Evolutionary conservation across 1,140 invertebrate genomes (phyloP).

Genomic region (Vanessa atalanta): DNA sequence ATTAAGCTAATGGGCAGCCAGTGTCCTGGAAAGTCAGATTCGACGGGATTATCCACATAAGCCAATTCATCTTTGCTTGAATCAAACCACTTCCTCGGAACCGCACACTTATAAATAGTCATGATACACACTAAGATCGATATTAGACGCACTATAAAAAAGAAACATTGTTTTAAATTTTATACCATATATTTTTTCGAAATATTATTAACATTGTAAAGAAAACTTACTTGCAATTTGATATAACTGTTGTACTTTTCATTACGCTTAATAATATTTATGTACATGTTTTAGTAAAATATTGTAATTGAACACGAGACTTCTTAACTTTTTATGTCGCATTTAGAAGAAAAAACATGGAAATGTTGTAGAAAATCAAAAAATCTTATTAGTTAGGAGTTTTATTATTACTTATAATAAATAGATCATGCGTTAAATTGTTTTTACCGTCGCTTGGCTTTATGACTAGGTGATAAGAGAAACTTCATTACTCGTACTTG

Average conservation of each 20-base stretch:
- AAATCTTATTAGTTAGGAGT: background rate
- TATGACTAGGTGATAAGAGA: slow-evolving; percentile 35
- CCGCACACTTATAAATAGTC: slow-evolving; percentile 29
- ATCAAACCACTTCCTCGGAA: slow-evolving; percentile 32
- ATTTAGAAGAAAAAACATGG: background rate
- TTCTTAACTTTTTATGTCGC: background rate
- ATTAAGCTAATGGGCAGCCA: slow-evolving; percentile 58
- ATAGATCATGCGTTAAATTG: slow-evolving; percentile 57
- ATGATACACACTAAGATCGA: slow-evolving; percentile 35
- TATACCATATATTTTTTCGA: background rate
- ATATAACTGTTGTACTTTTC: slow-evolving; percentile 30
- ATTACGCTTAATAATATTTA: slow-evolving; percentile 23
- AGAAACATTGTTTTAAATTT: background rate
- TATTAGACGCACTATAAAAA: slow-evolving; percentile 51
- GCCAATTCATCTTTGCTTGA: slow-evolving; percentile 41
- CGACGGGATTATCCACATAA: slow-evolving; percentile 58
- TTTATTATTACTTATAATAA: slow-evolving; percentile 12
- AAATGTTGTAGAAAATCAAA: background rate
- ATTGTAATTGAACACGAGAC: background rate
- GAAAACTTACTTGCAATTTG: slow-evolving; percentile 46
- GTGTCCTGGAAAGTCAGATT: slow-evolving; percentile 56
- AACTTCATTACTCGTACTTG: background rate
- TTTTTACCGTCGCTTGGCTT: slow-evolving; percentile 54
- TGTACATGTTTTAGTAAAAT: slow-evolving; percentile 5
- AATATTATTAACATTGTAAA: too few species aligned